Evolutionary conservation across 2,113 vertebrate genomes (phyloP), one percentile per base, ranked within the genome.

Genomic region (Chlorodrepanis virens): DNA sequence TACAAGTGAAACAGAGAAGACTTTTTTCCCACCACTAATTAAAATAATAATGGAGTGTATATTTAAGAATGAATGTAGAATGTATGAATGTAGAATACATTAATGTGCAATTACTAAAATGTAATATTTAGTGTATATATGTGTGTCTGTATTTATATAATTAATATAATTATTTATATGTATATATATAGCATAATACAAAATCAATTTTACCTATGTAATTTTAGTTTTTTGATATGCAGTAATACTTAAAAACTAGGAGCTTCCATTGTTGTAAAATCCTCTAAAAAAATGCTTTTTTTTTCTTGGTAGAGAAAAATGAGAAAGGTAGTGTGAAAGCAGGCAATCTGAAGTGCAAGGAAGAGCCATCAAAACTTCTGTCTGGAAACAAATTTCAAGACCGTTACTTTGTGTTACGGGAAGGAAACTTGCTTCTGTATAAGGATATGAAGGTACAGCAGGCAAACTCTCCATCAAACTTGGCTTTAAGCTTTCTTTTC

Each of bases 311-410:
- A 98, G 98, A 98, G 80, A 98, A 97, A 61, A 97, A 54, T 39
- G 84, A 93, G 13, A 96, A 95, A 60, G 97, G 95, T 63, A 87
- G 81, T 2, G 39, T 98, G 63, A 99, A 98, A 98, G 98, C 98
- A 29, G 98, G 98, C 52, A 92, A 94, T 82, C 89, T 99, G 78
- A 99, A 99, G 98, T 98, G 98, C 97, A 99, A 97, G 89, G 99
- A 99, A 67, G 99, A 99, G 45, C 98, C 98, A 59, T 98, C 98
- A 92, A 99, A 99, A 97, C 98, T 99, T 56, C 97, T 99, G 49
- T 99, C 98, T 4, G 99, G 98, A 84, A 98, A 98, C 97, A 99
- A 98, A 93, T 99, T 99, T 98, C 99, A 99, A 95, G 99, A 99
- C 39, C 98, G 99, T 80, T 99, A 99, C 60, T 98, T 98, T 54